Evolutionary conservation across 2,888 invertebrate genomes (phyloP), one percentile per base, ranked within the genome.

Genomic region (Auanema sp.): DNA sequence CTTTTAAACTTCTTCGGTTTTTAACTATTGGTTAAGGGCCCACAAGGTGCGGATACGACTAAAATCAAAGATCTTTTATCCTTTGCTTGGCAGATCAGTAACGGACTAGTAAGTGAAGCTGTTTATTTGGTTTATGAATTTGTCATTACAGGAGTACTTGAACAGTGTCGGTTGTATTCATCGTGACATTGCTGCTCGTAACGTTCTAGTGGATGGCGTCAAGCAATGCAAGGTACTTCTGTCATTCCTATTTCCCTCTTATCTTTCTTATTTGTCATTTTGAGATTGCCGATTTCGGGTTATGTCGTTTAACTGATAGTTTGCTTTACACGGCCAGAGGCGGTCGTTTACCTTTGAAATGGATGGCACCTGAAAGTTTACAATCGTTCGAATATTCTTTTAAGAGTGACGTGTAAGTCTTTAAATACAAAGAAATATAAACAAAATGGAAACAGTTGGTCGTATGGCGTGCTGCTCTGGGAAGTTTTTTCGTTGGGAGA

Each of bases 81-180:
- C 50, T 79, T 77, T 58, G 69, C 79, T 0, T 79, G 79, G 79
- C 79, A 79, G 56, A 79, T 79, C 58, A 70, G 71, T 44, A 75
- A 78, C 56, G 79, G 79, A 50, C 62, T 78, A 57, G 77, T 77
- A n/a, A 61, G 72, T 65, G 24, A 8, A 24, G 11, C 16, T n/a
- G 11, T 40, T 4, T 1, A 21, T 55, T 58, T 16, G 14, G n/a
- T 41, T 49, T 16, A 43, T 33, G 33, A 2, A 54, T 16, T 54
- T 55, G 53, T 23, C 23, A 10, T 50, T 66, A 18, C 53, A 72
- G 73, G 77, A 76, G 41, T 76, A 78, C 52, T 66, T 79, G 52
- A 76, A 68, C 60, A 73, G 68, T 58, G 69, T 73, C n/a, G 79
- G 79, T 6, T 79, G 79, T 56, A 79, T 79, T 41, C 79, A 79